Base-by-base conservation (phyloP, 2,888 invertebrate species). In the Mythimna lalbum region DNA sequence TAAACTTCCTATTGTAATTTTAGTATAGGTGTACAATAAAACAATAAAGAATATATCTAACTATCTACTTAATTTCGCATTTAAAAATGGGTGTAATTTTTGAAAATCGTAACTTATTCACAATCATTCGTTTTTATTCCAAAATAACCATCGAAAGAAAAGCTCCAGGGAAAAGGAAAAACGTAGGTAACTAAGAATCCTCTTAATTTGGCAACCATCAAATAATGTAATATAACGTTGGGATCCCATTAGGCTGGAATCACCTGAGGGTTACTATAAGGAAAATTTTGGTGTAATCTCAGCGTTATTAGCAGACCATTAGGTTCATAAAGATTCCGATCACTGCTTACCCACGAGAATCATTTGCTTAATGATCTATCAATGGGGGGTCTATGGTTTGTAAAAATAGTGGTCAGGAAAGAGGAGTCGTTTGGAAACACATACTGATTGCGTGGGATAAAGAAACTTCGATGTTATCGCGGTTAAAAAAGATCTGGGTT, bases 291-390 rank as follows among this genome's bases (percentile, higher is more conserved):
- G 63, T 68, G 72, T 81, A 83, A 83, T 83, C 81, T 74, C 49
- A 53, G 56, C 65, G 72, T 78, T 81, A 78, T 85, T 83, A 85
- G 81, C 78, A 81, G 78, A 50, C 71, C 83, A 83, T 85, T 83
- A 81, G 66, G 61, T 78, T 69, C 69, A 72, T 83, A 85, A 80
- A 85, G 78, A 83, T 85, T 75, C 71, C 72, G 83, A 85, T 83
- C 83, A 75, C 69, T 80, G 71, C 69, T 39, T 69, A 78, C 83
- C 73, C 76, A 36, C 33, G 73, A 77, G 82, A 80, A 74, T 80
- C 57, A 82, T 82, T 85, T 77, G 69, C 73, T 80, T 83, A 85
- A 83, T 85, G 85, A 85, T 70, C 85, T 85, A 82, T 85, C 85
- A 80, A 70, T 74, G 80, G 68, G 17, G 61, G 77, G 71, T 76